Conservation (phyloP, 2,113 vertebrate species). For the Rhadina sibilatrix region DNA sequence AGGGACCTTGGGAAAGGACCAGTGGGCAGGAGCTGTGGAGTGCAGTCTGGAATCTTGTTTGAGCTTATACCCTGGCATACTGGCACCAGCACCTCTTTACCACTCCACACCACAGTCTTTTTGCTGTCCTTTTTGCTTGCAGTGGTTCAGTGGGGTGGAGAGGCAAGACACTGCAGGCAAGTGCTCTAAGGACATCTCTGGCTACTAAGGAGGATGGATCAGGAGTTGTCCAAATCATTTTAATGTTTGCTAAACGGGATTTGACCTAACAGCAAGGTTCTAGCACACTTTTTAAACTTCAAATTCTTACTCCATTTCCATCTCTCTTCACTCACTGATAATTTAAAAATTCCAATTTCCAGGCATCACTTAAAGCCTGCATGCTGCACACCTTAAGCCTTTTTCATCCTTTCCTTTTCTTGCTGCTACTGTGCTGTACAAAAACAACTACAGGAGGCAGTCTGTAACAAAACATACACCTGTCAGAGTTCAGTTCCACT, state of each 20-base stretch:
- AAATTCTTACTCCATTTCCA: not conserved
- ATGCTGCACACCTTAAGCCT: not conserved
- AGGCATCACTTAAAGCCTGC: not conserved
- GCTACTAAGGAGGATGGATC: not conserved
- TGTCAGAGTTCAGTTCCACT: not conserved
- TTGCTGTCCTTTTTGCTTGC: not conserved
- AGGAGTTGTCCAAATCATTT: not conserved
- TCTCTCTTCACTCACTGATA: not conserved
- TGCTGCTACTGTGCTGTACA: not conserved
- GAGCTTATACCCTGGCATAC: not conserved
- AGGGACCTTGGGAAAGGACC: not conserved
- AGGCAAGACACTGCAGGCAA: not conserved
- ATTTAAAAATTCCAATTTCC: not conserved
- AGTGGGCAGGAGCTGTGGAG: not conserved
- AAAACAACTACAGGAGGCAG: not conserved
- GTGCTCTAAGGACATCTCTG: not conserved
- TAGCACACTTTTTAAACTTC: not conserved
- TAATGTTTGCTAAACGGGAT: not conserved
- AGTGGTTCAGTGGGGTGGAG: not conserved
- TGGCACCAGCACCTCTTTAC: not conserved
- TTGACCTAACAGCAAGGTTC: not conserved
- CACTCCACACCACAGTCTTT: fast-evolving
- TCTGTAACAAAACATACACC: not conserved
- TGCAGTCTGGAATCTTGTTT: not conserved
- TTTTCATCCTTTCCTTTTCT: not conserved